These are phyloP conservation scores for Lysandra coridon DNA, from an alignment of 2,888 invertebrate genomes.

Conservation along the genomic window DNA sequence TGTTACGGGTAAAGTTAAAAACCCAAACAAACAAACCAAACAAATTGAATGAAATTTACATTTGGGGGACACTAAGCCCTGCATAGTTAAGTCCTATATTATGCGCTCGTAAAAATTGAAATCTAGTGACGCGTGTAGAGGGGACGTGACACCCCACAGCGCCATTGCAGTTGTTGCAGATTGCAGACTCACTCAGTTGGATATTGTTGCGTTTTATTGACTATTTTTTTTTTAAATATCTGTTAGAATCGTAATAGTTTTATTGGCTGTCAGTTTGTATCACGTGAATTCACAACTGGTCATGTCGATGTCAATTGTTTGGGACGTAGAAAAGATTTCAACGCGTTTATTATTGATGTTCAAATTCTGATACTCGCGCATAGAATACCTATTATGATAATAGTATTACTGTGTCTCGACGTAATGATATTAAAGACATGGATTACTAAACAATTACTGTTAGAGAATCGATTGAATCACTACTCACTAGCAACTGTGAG, in stretches of 20 bases:
- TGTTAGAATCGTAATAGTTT: slow-evolving; percentile 4
- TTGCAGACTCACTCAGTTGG: not conserved
- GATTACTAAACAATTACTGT: not conserved
- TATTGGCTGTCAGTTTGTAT: not conserved
- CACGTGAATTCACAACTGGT: not conserved
- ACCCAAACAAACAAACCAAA: not conserved
- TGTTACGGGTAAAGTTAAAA: not conserved
- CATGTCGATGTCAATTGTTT: not conserved
- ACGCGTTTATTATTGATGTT: not conserved
- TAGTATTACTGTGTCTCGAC: not conserved
- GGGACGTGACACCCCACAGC: slow-evolving; percentile 26
- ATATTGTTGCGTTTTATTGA: slow-evolving; percentile 7
- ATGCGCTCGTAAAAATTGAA: slow-evolving; percentile 18
- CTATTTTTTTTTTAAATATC: not conserved
- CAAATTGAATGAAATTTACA: slow-evolving; percentile 17
- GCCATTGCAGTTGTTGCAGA: slow-evolving; percentile 3
- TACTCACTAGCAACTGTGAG: not conserved
- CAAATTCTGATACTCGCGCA: not conserved
- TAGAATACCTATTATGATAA: not conserved
- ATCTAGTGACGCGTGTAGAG: slow-evolving; percentile 14
- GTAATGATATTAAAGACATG: not conserved
- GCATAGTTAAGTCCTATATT: slow-evolving; percentile 13
- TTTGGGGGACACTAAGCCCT: slow-evolving; percentile 8
- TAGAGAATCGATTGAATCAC: not conserved
- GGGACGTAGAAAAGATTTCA: not conserved